Conservation (phyloP, 2,888 invertebrate species). For the Leucophenga montana region DNA sequence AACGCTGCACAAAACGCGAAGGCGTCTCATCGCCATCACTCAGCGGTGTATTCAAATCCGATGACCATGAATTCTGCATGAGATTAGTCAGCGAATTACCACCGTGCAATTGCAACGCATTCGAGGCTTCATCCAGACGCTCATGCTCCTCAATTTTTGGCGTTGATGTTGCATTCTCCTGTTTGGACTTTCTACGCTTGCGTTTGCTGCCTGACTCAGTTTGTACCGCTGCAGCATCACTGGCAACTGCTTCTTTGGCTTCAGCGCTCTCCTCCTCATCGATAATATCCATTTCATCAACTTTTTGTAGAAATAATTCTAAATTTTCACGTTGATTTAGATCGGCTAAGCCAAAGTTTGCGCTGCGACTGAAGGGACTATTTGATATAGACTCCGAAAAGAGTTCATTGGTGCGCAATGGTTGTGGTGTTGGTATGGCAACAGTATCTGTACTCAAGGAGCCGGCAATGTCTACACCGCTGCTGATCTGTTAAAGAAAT, state of each 20-base stretch:
- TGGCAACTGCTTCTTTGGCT: conserved; percentile 3
- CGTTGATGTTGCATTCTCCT: conserved; percentile 22
- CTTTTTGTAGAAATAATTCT: conserved; percentile 71
- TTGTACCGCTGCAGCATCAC: background rate
- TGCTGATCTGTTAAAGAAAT: conserved; percentile 74
- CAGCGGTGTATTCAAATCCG: conserved; percentile 51
- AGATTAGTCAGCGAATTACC: conserved; percentile 68
- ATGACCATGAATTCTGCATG: conserved; percentile 71
- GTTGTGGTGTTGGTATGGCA: conserved; percentile 68
- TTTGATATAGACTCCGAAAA: conserved; percentile 72
- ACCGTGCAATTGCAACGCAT: conserved; percentile 41
- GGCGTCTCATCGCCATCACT: conserved; percentile 43
- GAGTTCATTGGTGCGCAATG: conserved; percentile 68
- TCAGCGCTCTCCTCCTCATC: conserved; percentile 72
- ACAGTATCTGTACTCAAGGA: conserved; percentile 75
- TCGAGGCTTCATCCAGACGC: conserved; percentile 5
- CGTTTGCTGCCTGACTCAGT: conserved; percentile 5
- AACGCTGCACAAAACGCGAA: conserved; percentile 59
- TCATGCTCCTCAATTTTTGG: conserved; percentile 18
- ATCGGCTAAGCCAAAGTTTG: conserved; percentile 65
- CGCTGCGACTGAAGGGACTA: conserved; percentile 68
- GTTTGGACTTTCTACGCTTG: conserved; percentile 36
- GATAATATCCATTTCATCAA: conserved; percentile 72
- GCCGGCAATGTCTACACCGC: conserved; percentile 86
- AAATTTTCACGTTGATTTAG: conserved; percentile 65